Evolutionary conservation across 1,140 invertebrate species (phyloP).

Genomic region (Temnothorax longispinosus): DNA sequence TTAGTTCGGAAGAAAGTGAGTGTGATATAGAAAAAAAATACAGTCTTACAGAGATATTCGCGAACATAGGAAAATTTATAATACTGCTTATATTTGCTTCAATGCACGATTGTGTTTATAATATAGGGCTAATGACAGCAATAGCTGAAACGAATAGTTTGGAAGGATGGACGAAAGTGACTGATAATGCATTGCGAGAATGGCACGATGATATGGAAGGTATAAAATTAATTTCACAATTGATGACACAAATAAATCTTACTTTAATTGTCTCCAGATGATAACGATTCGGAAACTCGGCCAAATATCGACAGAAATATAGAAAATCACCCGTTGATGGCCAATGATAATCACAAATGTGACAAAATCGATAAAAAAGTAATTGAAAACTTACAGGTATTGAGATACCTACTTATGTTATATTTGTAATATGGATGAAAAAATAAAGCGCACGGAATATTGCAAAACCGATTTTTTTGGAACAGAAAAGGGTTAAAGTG

Average conservation of each 20-base stretch:
- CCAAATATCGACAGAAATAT: not conserved
- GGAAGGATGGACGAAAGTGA: slow-evolving; percentile 53
- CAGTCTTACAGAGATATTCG: not conserved
- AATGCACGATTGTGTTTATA: not conserved
- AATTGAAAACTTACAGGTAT: not conserved
- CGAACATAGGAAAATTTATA: not conserved
- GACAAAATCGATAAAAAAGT: not conserved
- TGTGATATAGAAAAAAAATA: not conserved
- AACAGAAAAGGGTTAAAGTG: not conserved
- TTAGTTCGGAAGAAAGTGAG: slow-evolving; percentile 31
- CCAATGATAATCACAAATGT: not conserved
- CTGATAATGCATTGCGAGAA: not conserved
- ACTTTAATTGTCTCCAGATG: not conserved
- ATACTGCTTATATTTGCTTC: not conserved
- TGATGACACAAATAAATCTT: not conserved
- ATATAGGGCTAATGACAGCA: slow-evolving; percentile 8
- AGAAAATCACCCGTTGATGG: not conserved
- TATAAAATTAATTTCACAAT: not conserved
- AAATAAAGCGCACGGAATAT: not conserved
- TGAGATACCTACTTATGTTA: not conserved
- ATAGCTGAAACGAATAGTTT: slow-evolving; percentile 44
- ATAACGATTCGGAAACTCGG: not conserved
- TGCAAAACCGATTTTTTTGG: not conserved
- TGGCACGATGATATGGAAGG: not conserved
- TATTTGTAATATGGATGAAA: not conserved